A percentile compares a stretch with the other conserved stretches of the same genome.
Conservation (phyloP, 2,888 invertebrate species). For the Salticus scenicus region DNA sequence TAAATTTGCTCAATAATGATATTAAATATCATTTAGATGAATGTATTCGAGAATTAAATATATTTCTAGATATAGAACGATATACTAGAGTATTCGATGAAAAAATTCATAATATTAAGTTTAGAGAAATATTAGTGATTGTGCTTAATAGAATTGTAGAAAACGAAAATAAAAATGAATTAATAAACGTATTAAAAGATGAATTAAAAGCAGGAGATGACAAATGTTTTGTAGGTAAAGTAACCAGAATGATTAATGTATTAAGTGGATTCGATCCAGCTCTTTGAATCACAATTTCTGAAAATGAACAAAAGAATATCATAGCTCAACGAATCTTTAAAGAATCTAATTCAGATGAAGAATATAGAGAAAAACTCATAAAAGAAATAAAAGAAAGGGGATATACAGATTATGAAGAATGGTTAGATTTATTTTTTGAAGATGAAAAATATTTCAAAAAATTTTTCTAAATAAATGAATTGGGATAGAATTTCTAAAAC, state of each 20-base stretch:
- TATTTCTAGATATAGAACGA: not conserved
- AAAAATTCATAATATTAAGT: not conserved
- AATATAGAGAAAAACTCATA: not conserved
- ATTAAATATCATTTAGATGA: not conserved
- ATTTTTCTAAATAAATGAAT: no score
- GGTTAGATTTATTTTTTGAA: no score
- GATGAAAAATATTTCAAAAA: no score
- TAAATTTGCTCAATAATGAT: not conserved
- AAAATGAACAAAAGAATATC: constrained; percentile 15
- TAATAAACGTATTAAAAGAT: constrained; percentile 7
- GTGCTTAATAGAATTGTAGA: not conserved
- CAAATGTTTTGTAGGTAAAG: constrained; percentile 20
- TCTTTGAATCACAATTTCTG: not conserved
- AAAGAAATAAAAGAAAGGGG: no score
- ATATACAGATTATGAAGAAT: no score
- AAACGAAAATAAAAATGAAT: not conserved
- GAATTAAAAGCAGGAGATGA: constrained; percentile 21
- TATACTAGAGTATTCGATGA: not conserved
- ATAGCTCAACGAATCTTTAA: constrained; percentile 1
- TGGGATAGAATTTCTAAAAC: no score
- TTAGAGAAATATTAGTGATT: constrained; percentile 9
- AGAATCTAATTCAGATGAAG: not conserved
- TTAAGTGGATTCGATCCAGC: constrained; percentile 7
- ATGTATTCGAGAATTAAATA: not conserved
- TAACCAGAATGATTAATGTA: constrained; percentile 5